These are phyloP conservation scores for Myiozetetes cayanensis DNA, from an alignment of 2,113 vertebrate genomes.

Conservation along the genomic window DNA sequence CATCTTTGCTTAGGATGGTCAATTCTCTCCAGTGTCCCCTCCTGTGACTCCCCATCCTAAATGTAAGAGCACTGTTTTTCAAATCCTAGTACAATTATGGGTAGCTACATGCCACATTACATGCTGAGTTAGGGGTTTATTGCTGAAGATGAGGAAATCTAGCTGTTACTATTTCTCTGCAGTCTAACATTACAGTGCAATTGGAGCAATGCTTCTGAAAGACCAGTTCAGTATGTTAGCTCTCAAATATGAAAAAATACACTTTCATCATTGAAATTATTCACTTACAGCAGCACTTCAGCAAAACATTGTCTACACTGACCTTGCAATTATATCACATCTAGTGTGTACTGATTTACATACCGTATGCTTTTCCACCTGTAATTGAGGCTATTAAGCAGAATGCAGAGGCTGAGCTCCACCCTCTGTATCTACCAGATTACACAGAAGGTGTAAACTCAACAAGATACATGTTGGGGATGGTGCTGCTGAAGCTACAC, in stretches of 20 bases:
- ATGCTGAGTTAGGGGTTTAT: background rate
- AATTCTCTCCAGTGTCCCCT: background rate
- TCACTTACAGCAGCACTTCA: constrained; percentile 69
- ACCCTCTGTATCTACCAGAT: constrained; percentile 17
- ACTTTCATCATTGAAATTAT: constrained; percentile 66
- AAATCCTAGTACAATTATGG: background rate
- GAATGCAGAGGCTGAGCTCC: constrained; percentile 30
- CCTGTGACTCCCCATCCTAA: background rate
- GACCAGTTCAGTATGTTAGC: constrained; percentile 66
- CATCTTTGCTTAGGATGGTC: background rate
- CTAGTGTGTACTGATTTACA: constrained; percentile 64
- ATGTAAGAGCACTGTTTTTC: background rate
- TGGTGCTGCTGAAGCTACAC: background rate
- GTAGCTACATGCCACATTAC: background rate
- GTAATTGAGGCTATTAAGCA: constrained; percentile 68
- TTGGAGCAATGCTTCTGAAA: constrained; percentile 62
- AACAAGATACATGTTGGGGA: background rate
- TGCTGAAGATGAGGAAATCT: background rate
- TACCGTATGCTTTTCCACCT: constrained; percentile 55
- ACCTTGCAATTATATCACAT: constrained; percentile 68
- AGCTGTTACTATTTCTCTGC: constrained; percentile 35
- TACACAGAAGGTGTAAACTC: constrained; percentile 11
- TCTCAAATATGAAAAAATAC: constrained; percentile 64
- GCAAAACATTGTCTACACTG: constrained; percentile 58
- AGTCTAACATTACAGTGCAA: constrained; percentile 65